Evolutionary conservation across 2,113 vertebrate genomes (phyloP).

Genomic region (Hystrix brachyura): DNA sequence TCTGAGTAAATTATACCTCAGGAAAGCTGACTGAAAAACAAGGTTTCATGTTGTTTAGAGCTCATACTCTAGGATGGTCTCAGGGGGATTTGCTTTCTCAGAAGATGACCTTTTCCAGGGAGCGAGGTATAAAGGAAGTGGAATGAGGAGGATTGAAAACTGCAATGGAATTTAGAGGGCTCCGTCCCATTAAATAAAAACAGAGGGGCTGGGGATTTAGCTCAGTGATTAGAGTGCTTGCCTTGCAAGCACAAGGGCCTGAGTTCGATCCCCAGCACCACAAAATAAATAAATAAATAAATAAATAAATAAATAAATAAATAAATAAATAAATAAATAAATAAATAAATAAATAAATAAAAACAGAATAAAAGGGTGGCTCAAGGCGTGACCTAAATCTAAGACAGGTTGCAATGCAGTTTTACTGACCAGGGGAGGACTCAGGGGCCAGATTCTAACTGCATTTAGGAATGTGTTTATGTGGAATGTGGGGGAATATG

Average conservation of each 20-base stretch:
- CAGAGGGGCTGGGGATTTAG: too few relatives aligned
- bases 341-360: too few relatives aligned
- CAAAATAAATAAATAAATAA: too few relatives aligned
- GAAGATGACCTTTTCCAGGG: not conserved
- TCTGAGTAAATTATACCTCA: not conserved
- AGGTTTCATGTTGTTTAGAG: not conserved
- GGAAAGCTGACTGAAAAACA: not conserved
- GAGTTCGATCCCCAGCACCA: too few relatives aligned
- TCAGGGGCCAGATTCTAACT: not conserved
- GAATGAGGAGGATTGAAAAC: not conserved
- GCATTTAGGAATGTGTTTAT: not conserved
- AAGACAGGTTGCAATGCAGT: not conserved
- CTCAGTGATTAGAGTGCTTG: too few relatives aligned
- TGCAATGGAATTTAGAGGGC: not conserved
- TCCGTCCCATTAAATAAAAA: not conserved
- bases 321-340: too few relatives aligned
- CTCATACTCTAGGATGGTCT: not conserved
- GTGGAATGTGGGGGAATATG: rapidly evolving
- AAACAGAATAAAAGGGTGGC: not conserved
- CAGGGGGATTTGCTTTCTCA: not conserved
- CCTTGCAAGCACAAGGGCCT: too few relatives aligned
- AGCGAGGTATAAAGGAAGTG: not conserved
- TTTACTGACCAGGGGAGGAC: not conserved
- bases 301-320: too few relatives aligned
- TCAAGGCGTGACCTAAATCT: not conserved